These are phyloP conservation scores for Calephelis perditalis DNA, from an alignment of 2,888 invertebrate genomes.

Conservation along the genomic window DNA sequence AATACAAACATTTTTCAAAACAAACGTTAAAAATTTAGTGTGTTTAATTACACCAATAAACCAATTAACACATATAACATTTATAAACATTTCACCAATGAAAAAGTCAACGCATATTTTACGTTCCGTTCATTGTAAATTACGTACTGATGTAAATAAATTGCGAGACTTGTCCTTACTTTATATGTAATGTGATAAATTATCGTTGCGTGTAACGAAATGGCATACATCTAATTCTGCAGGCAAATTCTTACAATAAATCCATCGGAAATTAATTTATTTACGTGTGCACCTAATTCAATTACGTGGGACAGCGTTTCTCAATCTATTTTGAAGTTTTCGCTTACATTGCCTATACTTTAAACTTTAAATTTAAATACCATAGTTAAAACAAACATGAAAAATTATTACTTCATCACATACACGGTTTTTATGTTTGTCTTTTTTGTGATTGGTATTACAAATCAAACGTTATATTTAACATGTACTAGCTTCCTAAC, in stretches of 20 bases:
- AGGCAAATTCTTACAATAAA: constrained; percentile 14
- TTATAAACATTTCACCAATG: background rate
- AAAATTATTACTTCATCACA: too few species aligned
- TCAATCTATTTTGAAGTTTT: background rate
- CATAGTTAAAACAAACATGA: too few species aligned
- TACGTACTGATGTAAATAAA: constrained; percentile 5
- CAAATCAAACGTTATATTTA: too few species aligned
- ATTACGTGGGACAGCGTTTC: background rate
- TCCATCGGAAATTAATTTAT: constrained; percentile 21
- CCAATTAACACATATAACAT: constrained; percentile 5
- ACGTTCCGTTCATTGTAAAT: constrained; percentile 11
- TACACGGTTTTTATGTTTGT: too few species aligned
- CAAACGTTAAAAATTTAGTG: too few species aligned
- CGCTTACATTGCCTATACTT: too few species aligned
- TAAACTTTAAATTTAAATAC: too few species aligned
- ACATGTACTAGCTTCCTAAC: too few species aligned
- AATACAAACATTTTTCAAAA: too few species aligned
- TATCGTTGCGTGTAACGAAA: constrained; percentile 14
- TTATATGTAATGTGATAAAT: constrained; percentile 11
- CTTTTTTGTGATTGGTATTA: too few species aligned
- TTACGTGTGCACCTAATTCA: constrained; percentile 13
- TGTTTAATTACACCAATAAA: constrained; percentile 3
- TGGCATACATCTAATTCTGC: constrained; percentile 11
- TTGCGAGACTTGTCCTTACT: constrained; percentile 3
- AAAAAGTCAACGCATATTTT: constrained; percentile 8